Percentiles rank a stretch among this genome's conserved stretches.
phyloP scores from a whole-genome alignment of 2,113 vertebrate genomes.

The Elephantulus edwardii region DNA sequence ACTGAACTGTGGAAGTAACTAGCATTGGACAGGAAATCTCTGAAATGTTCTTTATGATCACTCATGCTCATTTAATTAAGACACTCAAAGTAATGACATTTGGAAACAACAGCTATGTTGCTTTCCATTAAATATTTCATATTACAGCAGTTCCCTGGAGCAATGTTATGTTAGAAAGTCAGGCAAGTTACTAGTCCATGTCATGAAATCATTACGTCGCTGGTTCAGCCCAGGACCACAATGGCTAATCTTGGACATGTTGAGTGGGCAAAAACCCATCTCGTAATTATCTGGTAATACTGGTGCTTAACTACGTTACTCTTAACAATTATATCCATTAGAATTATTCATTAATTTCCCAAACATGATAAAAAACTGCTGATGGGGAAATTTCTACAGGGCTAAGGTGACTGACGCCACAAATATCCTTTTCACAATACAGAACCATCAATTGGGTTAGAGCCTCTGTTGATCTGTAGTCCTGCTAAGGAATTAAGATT shows the following conservation, averaged over 20 bases:
- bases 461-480: not conserved
- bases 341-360: not conserved
- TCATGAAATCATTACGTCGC: conserved; percentile 1
- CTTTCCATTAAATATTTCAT: not conserved
- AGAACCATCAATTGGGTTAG: not conserved
- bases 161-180: not conserved
- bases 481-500: not conserved
- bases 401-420: not conserved
- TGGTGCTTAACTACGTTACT: not conserved
- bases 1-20: not conserved
- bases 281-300: not conserved
- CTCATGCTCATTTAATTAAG: not conserved
- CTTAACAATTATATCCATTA: not conserved
- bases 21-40: not conserved
- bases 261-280: not conserved
- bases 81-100: not conserved
- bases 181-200: not conserved
- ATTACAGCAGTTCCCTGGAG: not conserved
- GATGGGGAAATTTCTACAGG: not conserved
- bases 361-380: not conserved
- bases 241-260: not conserved
- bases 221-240: not conserved
- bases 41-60: not conserved
- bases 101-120: conserved; percentile 11
- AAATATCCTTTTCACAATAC: not conserved